phyloP scores from a whole-genome alignment of 2,113 vertebrate species.

The Cryptomyrus ogoouensis region DNA sequence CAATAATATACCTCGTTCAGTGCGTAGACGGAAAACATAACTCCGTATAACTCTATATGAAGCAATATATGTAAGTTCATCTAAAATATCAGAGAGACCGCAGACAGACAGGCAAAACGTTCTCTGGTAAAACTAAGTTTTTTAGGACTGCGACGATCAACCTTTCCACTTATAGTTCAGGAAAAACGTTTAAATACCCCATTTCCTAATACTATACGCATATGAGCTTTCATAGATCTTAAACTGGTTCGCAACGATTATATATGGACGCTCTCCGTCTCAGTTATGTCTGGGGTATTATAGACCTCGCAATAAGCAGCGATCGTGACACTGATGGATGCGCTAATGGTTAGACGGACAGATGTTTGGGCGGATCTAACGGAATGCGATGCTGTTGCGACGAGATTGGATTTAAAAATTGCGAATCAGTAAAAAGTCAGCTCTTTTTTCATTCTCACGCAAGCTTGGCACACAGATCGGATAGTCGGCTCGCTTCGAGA shows the following conservation, averaged over 20 bases:
- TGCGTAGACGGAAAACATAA: background rate
- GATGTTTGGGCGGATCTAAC: slow-evolving; percentile 94
- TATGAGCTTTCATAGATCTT: background rate
- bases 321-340: slow-evolving; percentile 88
- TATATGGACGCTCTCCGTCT: slow-evolving; percentile 41
- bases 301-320: slow-evolving; percentile 58
- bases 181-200: background rate
- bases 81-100: background rate
- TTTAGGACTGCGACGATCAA: background rate
- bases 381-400: slow-evolving; percentile 59
- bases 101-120: background rate
- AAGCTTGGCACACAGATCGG: slow-evolving; percentile 36
- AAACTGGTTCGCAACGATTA: slow-evolving; percentile 36
- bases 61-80: background rate
- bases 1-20: background rate
- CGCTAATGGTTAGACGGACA: slow-evolving; percentile 89
- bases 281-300: slow-evolving; percentile 54
- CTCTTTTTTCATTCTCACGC: slow-evolving; percentile 27
- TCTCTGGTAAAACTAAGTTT: background rate
- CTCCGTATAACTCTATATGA: background rate
- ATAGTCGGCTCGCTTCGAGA: slow-evolving; percentile 26
- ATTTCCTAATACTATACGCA: too few species aligned
- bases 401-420: slow-evolving; percentile 59
- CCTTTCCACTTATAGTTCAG: background rate
- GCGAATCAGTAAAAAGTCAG: slow-evolving; percentile 46